Evolutionary conservation across 2,888 invertebrate species (phyloP), one percentile per base, ranked within the genome.

Genomic region (Neuroscelio doddi): DNA sequence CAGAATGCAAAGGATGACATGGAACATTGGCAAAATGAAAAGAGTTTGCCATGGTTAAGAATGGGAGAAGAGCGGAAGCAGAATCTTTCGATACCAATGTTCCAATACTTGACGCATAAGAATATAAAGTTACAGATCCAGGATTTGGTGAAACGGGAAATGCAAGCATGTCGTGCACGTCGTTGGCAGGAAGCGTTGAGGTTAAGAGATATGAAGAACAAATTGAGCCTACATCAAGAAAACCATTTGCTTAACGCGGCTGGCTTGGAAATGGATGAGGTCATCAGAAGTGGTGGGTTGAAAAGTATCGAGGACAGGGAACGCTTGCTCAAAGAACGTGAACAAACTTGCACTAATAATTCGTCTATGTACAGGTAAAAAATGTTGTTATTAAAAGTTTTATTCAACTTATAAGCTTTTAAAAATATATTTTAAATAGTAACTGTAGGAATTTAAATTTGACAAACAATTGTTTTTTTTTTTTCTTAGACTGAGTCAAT

Each of bases 181-280:
- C 71, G 63, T 10, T 83, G 81, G 80, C 76, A 77, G 50, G 82
- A 83, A 8, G 81, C 82, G 0, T 45, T 83, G 4, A 72, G 83
- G n/a, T 61, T 83, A 0, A 65, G 81, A 8, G 81, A 82, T 36
- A 82, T 82, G 82, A 74, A 72, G 32, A 82, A 82, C 55, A 71
- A 73, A n/a, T 30, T 83, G 30, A 80, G 76, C 52, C 56, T 82
- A 5, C 65, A 73, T 1, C 73, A 78, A 5, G 82, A 81, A 42
- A 79, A 74, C 29, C 71, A 78, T 53, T 45, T 83, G 10, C 77
- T 77, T 41, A 71, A 76, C 10, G 75, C 75, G 10, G 68, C 70
- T 3, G 74, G 77, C 57, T 63, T 80, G 5, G 36, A 70, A 0
- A 50, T 82, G 21, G 75, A 80, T 56, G 74, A 79, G 1, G 68